These are phyloP conservation scores for Lepilemur ruficaudatus DNA, from an alignment of 2,797 vertebrate species.

Conservation along the genomic window DNA sequence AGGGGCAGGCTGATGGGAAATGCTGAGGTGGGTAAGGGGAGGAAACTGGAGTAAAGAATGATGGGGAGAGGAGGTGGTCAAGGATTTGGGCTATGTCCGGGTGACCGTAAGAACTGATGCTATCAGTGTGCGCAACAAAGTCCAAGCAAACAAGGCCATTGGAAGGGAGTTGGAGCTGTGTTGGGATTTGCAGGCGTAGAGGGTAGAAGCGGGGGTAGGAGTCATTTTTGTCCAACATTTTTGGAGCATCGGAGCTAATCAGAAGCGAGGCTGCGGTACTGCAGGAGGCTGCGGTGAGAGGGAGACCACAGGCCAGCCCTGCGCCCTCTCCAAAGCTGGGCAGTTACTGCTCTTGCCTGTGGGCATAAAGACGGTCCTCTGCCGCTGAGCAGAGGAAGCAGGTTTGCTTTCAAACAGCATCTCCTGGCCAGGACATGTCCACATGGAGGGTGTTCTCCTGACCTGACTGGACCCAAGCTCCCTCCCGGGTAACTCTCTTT, in stretches of 20 bases:
- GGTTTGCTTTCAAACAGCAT: not conserved
- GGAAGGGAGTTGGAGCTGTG: not conserved
- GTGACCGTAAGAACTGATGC: not conserved
- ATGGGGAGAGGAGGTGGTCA: no score
- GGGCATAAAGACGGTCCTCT: not conserved
- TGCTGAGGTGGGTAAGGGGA: not conserved
- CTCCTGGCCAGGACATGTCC: not conserved
- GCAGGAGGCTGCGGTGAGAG: no score
- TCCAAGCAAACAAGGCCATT: not conserved
- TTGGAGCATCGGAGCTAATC: not conserved
- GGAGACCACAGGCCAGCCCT: not conserved
- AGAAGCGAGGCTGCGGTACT: not conserved
- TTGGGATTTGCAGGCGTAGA: not conserved
- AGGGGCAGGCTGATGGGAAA: not conserved
- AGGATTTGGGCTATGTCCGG: not conserved
- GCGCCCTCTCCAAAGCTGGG: not conserved
- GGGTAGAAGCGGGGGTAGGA: no score
- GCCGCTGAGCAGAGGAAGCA: not conserved
- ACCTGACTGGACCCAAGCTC: no score
- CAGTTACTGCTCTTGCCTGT: not conserved
- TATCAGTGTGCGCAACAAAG: not conserved
- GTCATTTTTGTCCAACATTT: not conserved
- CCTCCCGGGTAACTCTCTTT: not conserved
- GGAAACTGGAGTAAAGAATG: not conserved
- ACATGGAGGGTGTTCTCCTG: not conserved